A percentile compares a stretch with the other conserved stretches of the same genome.
Conservation (phyloP, 2,797 vertebrate species). For the Erethizon dorsatum region DNA sequence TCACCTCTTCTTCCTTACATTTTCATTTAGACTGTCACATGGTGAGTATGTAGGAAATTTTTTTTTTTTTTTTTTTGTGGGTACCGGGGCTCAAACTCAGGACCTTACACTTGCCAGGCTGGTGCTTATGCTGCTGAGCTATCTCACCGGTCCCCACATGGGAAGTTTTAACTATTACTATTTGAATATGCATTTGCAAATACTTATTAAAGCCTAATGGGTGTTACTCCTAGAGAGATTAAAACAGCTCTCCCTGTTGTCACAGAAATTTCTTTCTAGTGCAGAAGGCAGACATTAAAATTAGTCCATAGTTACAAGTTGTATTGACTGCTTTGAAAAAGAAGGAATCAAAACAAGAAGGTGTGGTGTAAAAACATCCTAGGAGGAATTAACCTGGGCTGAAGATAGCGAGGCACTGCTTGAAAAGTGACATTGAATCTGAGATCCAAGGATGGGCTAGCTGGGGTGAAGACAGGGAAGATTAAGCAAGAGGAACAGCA, state of each 20-base stretch:
- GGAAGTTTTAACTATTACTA: not conserved
- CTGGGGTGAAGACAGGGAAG: too few species aligned
- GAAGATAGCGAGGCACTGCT: not conserved
- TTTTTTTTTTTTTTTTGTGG: not conserved
- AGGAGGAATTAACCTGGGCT: not conserved
- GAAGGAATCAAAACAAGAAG: not conserved
- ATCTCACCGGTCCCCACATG: too few species aligned
- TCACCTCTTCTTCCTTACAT: not conserved
- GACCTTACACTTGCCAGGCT: too few species aligned
- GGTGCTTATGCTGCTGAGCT: too few species aligned
- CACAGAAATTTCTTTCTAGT: not conserved
- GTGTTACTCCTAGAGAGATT: not conserved
- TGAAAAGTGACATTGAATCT: not conserved
- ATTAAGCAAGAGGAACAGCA: not conserved
- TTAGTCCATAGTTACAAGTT: not conserved
- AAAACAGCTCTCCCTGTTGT: not conserved
- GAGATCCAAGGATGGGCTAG: not conserved
- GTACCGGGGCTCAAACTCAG: too few species aligned
- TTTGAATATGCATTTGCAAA: not conserved
- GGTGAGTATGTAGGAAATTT: not conserved
- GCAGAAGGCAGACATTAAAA: not conserved
- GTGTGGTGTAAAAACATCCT: not conserved
- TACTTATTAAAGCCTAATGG: not conserved
- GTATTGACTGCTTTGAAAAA: not conserved
- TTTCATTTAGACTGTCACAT: not conserved